Conservation (phyloP, 2,888 invertebrate genomes). For the Terebella lapidaria region DNA sequence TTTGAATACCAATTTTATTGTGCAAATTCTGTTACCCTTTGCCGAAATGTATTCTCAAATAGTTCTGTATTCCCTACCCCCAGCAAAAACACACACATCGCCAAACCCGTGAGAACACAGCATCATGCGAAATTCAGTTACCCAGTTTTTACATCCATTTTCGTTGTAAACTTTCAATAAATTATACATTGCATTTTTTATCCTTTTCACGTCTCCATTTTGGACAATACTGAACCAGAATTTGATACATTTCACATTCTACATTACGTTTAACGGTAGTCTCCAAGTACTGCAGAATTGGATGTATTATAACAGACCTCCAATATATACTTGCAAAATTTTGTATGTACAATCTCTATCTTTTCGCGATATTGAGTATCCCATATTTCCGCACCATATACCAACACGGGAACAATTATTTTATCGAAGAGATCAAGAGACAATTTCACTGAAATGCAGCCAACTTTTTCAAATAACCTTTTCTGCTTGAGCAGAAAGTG, state of each 20-base stretch:
- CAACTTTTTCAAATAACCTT: not conserved
- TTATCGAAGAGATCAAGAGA: not conserved
- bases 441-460: not conserved
- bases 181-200: not conserved
- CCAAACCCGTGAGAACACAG: no score
- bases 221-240: not conserved
- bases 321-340: not conserved
- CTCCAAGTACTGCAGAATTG: not conserved
- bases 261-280: not conserved
- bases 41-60: not conserved
- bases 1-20: not conserved
- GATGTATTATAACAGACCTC: not conserved
- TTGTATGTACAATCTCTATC: not conserved
- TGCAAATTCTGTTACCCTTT: not conserved
- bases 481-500: not conserved
- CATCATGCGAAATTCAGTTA: not conserved
- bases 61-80: not conserved
- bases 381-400: not conserved
- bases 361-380: not conserved
- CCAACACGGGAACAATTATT: not conserved
- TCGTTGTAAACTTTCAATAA: not conserved
- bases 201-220: not conserved
- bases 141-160: not conserved
- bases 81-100: no score
- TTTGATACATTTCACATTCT: not conserved